phyloP scores from a whole-genome alignment of 2,797 vertebrate genomes.

The Eutrigla gurnardus region DNA sequence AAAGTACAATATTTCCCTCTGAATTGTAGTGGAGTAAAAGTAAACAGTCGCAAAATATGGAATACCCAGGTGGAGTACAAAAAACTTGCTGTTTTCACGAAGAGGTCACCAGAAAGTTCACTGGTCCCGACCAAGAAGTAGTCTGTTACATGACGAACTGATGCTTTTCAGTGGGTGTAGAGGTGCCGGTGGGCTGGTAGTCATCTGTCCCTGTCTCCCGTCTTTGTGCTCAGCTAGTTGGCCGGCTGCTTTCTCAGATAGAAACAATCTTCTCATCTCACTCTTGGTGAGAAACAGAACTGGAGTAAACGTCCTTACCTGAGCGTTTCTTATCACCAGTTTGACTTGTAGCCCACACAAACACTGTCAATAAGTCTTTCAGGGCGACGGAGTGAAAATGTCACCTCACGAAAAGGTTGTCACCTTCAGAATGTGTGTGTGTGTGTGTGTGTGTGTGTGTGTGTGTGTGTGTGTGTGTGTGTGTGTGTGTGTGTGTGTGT shows the following conservation, averaged over 20 bases:
- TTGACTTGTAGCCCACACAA: constrained; percentile 50
- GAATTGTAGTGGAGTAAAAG: neutral
- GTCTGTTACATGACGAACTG: neutral
- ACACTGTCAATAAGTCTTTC: neutral
- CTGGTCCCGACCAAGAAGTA: neutral
- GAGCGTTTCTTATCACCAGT: constrained; percentile 38
- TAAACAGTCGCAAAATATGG: neutral
- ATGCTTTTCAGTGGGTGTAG: neutral
- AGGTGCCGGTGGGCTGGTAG: neutral
- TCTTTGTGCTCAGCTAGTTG: neutral
- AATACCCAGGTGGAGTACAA: neutral
- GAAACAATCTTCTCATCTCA: neutral
- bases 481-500: too few relatives aligned
- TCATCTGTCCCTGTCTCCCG: neutral
- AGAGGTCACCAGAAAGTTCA: neutral
- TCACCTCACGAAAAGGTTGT: constrained; percentile 27
- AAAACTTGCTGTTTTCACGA: neutral
- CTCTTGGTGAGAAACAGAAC: neutral
- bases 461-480: too few relatives aligned
- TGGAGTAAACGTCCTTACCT: neutral
- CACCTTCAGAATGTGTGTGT: constrained; percentile 8
- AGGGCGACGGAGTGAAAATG: constrained; percentile 1
- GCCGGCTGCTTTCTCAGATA: neutral
- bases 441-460: constrained; percentile 1
- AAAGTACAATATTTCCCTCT: neutral